Evolutionary conservation across 1,140 invertebrate genomes (phyloP).

Genomic region (Thaumetopoea pityocampa): DNA sequence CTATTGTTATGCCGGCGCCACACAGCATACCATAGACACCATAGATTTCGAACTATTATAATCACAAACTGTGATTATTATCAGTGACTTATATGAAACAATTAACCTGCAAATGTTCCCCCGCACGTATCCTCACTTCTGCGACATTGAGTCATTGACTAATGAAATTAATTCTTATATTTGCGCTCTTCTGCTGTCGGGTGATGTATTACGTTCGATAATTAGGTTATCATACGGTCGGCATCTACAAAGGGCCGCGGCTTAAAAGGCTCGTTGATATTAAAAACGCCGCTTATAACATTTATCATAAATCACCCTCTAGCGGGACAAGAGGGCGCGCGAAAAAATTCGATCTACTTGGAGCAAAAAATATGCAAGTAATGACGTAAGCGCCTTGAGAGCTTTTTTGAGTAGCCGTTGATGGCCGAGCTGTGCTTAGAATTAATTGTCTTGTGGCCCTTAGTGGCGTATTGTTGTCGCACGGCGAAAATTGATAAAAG

Average conservation of each 20-base stretch:
- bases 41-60: no score
- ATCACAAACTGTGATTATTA: no score
- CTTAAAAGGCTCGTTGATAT: slow-evolving; percentile 71
- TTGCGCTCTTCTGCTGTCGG: slow-evolving; percentile 50
- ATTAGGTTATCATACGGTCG: slow-evolving; percentile 70
- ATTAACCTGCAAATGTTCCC: slow-evolving; percentile 33
- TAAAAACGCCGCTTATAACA: slow-evolving; percentile 69
- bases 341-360: slow-evolving; percentile 55
- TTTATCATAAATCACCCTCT: slow-evolving; percentile 72
- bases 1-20: not conserved
- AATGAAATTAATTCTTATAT: slow-evolving; percentile 61
- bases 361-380: slow-evolving; percentile 75
- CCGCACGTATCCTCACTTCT: slow-evolving; percentile 34
- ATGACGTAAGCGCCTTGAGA: slow-evolving; percentile 63
- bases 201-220: slow-evolving; percentile 71
- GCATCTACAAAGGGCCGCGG: slow-evolving; percentile 61
- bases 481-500: no score
- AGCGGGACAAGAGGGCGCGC: slow-evolving; percentile 55
- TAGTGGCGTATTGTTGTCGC: slow-evolving; percentile 41
- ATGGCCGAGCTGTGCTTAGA: slow-evolving; percentile 56
- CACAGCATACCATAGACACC: no score
- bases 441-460: slow-evolving; percentile 52
- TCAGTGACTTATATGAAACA: slow-evolving; percentile 58
- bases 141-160: slow-evolving; percentile 39
- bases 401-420: slow-evolving; percentile 64